phyloP scores from a whole-genome alignment of 1,140 invertebrate genomes.

The Paralvinella palmiformis region DNA sequence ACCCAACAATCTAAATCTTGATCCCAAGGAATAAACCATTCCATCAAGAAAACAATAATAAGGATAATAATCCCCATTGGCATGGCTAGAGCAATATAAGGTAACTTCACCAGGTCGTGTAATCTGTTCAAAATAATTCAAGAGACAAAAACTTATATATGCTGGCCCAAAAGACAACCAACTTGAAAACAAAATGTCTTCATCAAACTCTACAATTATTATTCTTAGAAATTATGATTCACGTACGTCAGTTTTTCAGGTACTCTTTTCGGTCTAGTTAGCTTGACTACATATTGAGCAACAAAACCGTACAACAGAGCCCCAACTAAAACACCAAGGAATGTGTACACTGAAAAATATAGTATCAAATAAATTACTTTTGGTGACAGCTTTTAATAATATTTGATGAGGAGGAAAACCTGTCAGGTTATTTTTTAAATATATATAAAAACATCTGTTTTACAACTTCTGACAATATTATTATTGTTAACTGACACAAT shows the following conservation, averaged over 20 bases:
- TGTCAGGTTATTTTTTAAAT: too few species aligned
- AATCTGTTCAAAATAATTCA: too few species aligned
- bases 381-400: too few species aligned
- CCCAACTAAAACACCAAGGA: conserved; percentile 30
- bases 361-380: neutral
- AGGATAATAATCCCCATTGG: conserved; percentile 23
- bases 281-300: conserved; percentile 19
- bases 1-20: conserved; percentile 25
- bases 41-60: conserved; percentile 25
- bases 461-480: too few species aligned
- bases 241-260: conserved; percentile 3
- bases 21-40: conserved; percentile 29
- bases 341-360: conserved; percentile 29
- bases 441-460: too few species aligned
- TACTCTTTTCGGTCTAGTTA: conserved; percentile 25
- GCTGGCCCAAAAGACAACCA: too few species aligned
- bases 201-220: too few species aligned
- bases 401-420: too few species aligned
- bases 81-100: conserved; percentile 28
- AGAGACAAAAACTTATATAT: too few species aligned
- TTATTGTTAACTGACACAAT: too few species aligned
- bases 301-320: conserved; percentile 33
- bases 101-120: conserved; percentile 23
- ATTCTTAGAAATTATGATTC: neutral
- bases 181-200: too few species aligned